Conservation (phyloP, 2,113 vertebrate species). For the Brienomyrus longianalis region DNA sequence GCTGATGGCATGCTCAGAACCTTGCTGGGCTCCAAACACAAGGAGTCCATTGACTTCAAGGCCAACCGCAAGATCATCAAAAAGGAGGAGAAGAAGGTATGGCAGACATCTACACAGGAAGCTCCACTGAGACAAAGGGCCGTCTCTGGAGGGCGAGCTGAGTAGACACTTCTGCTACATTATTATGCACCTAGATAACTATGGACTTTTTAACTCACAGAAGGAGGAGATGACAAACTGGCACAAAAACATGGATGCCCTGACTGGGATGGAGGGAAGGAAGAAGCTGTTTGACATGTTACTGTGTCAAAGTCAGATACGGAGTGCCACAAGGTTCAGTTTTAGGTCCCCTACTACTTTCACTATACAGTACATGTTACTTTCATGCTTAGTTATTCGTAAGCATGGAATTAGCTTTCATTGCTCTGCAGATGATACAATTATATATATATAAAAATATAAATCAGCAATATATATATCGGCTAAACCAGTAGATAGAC, state of each 20-base stretch:
- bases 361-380: too few relatives aligned
- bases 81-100: constrained; percentile 39
- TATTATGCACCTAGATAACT: neutral
- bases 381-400: too few relatives aligned
- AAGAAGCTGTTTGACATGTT: constrained; percentile 36
- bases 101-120: neutral
- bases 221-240: constrained; percentile 38
- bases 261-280: constrained; percentile 41
- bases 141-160: neutral
- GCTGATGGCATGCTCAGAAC: constrained; percentile 42
- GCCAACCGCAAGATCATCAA: constrained; percentile 39
- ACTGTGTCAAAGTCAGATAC: too few relatives aligned
- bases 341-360: too few relatives aligned
- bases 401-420: too few relatives aligned
- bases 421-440: too few relatives aligned
- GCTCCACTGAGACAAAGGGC: neutral
- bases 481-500: too few relatives aligned
- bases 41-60: constrained; percentile 40
- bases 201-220: neutral
- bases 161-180: neutral
- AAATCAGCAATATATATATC: too few relatives aligned
- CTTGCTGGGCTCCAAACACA: constrained; percentile 37
- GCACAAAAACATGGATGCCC: constrained; percentile 43
- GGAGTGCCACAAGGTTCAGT: too few relatives aligned
- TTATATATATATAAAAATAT: too few relatives aligned